These are phyloP conservation scores for Drosophila nr. fundita DNA, from an alignment of 2,888 invertebrate species.

Conservation along the genomic window DNA sequence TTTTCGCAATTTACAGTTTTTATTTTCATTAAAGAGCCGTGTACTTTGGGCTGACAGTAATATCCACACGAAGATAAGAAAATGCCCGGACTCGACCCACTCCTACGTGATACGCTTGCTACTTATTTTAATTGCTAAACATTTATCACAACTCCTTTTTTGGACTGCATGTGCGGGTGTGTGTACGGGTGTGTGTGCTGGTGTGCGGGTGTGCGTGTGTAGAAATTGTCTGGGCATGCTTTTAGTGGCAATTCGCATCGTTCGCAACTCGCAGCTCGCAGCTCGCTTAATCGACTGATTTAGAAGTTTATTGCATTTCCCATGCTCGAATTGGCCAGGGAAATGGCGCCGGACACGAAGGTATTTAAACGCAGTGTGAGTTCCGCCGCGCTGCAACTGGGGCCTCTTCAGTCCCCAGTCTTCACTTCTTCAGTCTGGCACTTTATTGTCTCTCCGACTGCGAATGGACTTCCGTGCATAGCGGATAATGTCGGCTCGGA, in stretches of 20 bases:
- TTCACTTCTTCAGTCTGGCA: conserved; percentile 35
- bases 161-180: conserved; percentile 22
- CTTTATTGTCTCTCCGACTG: conserved; percentile 65
- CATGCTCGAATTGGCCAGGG: conserved; percentile 48
- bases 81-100: conserved; percentile 22
- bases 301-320: conserved; percentile 77
- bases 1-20: conserved; percentile 1
- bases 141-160: conserved; percentile 68
- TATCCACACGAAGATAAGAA: conserved; percentile 56
- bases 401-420: conserved; percentile 4
- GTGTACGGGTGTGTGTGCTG: neutral
- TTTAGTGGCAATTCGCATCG: conserved; percentile 56
- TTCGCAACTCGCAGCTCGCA: conserved; percentile 59
- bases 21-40: conserved; percentile 37
- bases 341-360: conserved; percentile 74
- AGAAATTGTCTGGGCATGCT: conserved; percentile 43
- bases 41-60: conserved; percentile 59
- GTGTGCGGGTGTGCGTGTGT: conserved; percentile 12
- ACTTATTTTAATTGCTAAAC: conserved; percentile 78
- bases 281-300: conserved; percentile 77
- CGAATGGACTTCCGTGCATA: conserved; percentile 79
- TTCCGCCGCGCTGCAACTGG: conserved; percentile 44
- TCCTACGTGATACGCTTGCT: conserved; percentile 44
- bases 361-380: conserved; percentile 69
- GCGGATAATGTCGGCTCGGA: conserved; percentile 57